Evolutionary conservation across 2,113 vertebrate species (phyloP), one percentile per base, ranked within the genome.

Genomic region (Chionis minor): DNA sequence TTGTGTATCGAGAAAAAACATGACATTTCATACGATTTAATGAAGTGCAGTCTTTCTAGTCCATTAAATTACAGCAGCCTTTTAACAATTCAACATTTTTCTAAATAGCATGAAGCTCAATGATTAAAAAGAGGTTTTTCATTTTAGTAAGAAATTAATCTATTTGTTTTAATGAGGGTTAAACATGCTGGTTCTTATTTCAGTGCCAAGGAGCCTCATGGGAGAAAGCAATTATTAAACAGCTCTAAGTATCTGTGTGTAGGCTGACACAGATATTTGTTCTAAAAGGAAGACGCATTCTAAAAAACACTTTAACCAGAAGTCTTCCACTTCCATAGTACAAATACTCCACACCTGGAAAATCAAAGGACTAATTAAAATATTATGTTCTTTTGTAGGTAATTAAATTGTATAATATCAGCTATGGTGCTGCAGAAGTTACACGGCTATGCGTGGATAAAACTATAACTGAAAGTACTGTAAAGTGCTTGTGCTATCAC

Each of bases 31-130:
- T 79, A 44, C 21, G 69, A 92, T 81, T 93, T 87, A 88, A 80
- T 58, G 11, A 83, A 78, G 52, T 49, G 18, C 38, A 51, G 77
- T 56, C 86, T 81, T 86, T 44, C 49, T 69, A 85, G 45, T 77
- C 54, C 62, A 92, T 87, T 89, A 85, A 88, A 94, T 86, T 95
- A 86, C 45, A 94, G 62, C 10, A 90, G 83, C 8, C 77, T 91
- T 94, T 95, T 77, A 94, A 95, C 94, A 97, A 95, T 69, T 82
- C 33, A 95, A 89, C 70, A 70, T 62, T 93, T 92, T 92, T 81
- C 83, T 73, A 94, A 96, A 95, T 92, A 97, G 81, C 73, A 92
- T 73, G 81, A 94, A 92, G 71, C 58, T 70, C 49, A 87, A 94
- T 85, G 81, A 95, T 73, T 92, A 89, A 94, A 89, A 91, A 88